A percentile compares a stretch with the other conserved stretches of the same genome.
phyloP scores from a whole-genome alignment of 35 echinoderm and acorn worm genomes.

The Hemicentrotus pulcherrimus region DNA sequence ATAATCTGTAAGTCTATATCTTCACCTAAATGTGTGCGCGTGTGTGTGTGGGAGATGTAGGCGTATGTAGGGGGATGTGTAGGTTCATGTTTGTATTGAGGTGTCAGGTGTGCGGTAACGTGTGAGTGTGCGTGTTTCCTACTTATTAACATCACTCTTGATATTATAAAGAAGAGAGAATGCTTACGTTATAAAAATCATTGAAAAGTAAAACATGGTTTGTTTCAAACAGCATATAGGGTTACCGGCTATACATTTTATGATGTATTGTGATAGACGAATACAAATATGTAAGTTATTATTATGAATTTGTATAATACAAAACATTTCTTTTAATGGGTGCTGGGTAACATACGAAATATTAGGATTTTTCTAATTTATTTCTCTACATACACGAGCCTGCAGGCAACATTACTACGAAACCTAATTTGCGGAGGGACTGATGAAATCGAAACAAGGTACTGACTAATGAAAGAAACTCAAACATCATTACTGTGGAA shows the following conservation, averaged over 20 bases:
- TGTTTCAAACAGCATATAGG: too few relatives aligned
- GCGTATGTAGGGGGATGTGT: too few relatives aligned
- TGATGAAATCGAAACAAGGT: slow-evolving; percentile 3
- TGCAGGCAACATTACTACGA: not conserved
- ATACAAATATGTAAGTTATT: not conserved
- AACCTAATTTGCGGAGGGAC: not conserved
- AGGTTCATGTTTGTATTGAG: too few relatives aligned
- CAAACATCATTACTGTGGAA: not conserved
- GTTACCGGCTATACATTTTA: not conserved
- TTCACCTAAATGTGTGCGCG: too few relatives aligned
- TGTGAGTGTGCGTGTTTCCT: too few relatives aligned
- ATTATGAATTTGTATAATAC: not conserved
- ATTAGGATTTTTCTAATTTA: not conserved
- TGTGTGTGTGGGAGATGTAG: too few relatives aligned
- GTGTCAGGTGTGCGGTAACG: too few relatives aligned
- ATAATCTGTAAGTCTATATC: too few relatives aligned
- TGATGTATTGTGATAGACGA: not conserved
- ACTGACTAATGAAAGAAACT: not conserved
- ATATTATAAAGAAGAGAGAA: too few relatives aligned
- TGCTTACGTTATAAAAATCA: too few relatives aligned
- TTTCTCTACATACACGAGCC: not conserved
- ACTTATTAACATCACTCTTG: too few relatives aligned
- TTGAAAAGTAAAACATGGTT: too few relatives aligned
- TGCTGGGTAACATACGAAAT: not conserved
- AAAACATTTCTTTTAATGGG: not conserved